These are phyloP conservation scores for Mesitornis unicolor DNA, from an alignment of 2,113 vertebrate species.

Conservation along the genomic window DNA sequence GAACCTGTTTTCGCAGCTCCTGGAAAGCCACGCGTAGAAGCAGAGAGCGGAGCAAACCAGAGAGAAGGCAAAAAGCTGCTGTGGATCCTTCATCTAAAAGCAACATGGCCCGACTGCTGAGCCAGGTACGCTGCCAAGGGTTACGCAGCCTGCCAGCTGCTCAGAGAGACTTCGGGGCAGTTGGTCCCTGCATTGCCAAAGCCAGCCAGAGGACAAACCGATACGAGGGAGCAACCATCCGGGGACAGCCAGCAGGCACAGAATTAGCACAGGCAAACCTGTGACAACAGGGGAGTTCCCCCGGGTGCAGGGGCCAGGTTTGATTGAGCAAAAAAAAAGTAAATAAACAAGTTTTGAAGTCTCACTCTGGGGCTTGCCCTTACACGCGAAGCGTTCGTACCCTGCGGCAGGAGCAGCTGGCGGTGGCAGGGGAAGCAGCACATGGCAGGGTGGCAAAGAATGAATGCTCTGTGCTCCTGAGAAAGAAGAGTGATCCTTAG, in stretches of 20 bases:
- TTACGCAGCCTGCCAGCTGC: not conserved
- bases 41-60: not conserved
- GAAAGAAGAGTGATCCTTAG: not conserved
- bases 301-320: not conserved
- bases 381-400: accelerated
- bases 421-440: not conserved
- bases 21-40: not conserved
- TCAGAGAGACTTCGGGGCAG: not conserved
- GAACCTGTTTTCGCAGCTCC: not conserved
- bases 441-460: not conserved
- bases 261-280: not conserved
- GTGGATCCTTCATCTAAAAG: not conserved
- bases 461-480: not conserved
- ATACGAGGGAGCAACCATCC: not conserved
- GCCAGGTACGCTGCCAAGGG: not conserved
- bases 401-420: not conserved
- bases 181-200: constrained; percentile 44
- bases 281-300: not conserved
- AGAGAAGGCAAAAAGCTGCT: not conserved
- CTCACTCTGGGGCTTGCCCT: not conserved
- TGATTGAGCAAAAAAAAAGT: not conserved
- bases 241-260: not conserved
- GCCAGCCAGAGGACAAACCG: not conserved
- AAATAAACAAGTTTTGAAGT: not conserved
- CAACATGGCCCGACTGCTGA: not conserved